Evolutionary conservation across 2,888 invertebrate genomes (phyloP), one percentile per base, ranked within the genome.

Genomic region (Drosophila nigricruria): DNA sequence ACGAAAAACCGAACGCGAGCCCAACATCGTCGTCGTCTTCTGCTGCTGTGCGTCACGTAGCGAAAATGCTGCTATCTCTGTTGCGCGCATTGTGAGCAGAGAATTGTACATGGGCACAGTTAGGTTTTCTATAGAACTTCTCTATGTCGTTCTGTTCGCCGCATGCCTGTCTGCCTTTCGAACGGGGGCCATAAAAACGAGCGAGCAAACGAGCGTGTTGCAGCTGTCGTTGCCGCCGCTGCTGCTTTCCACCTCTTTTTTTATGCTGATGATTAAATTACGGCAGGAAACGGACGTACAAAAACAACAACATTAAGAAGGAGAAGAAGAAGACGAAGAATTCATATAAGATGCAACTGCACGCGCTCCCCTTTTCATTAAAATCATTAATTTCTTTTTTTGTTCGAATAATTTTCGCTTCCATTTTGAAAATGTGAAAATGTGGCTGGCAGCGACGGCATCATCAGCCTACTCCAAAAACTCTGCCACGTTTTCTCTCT

Each of bases 201-300:
- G 40, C 66, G 42, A 66, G 40, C 43, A 32, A 57, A 52, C 64
- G 65, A 63, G 50, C 73, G 71, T 77, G 81, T 58, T 73, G 79
- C 81, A 78, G 78, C 78, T 81, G 81, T 66, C 38, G 61, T 52
- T 57, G 64, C 50, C 42, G 61, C 50, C 42, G 43, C 59, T 42
- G 32, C 58, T 69, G 65, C 53, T 75, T 72, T 79, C 53, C 71
- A 79, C 76, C 54, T 77, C 58, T 59, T 64, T 77, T 74, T 74
- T 62, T 71, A 68, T 79, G 72, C 43, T 71, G 72, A 72, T 76
- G 77, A 78, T 79, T 78, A 72, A 78, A 79, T 78, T 79, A 78
- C 77, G 68, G 72, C 80, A 78, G 78, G 77, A 78, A 78, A 54
- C 72, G 65, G 50, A 72, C 72, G 67, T 64, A 58, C 50, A 63